Evolutionary conservation across 2,113 vertebrate genomes (phyloP), one percentile per base, ranked within the genome.

Genomic region (Bothrops jararaca): DNA sequence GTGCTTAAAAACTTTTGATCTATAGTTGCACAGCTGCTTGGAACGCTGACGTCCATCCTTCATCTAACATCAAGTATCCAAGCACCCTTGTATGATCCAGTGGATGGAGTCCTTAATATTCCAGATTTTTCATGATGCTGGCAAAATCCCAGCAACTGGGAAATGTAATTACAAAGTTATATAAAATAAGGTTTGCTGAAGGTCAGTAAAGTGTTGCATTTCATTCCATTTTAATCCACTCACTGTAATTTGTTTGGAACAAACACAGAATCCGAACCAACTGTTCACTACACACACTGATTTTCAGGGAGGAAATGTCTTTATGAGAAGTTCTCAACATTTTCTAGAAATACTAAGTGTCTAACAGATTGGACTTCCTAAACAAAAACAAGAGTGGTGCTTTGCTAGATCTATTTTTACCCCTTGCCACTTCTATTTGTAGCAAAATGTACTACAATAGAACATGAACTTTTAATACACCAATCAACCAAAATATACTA

Each of bases 181-280:
- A 74, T 54, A 92, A 90, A 90, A 90, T 34, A 90, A 92, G 74
- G 74, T 26, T 58, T 50, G n/a, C 39, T 23, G 88, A 92, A 92
- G 92, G 92, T 90, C 88, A 86, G 34, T 50, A 42, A 60, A 52
- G 88, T 90, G 54, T 90, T 92, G 74, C 92, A 86, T 86, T 64
- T 92, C 50, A 90, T 42, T 90, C 54, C 13, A 26, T 54, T 89
- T 89, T 52, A 80, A 90, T 53, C 89, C 88, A 90, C 45, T 92
- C 88, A 58, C 69, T 60, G 39, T 86, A 89, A 92, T 89, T 92
- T 89, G 74, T 56, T 80, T 57, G 54, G 45, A 86, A 60, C 12
- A 52, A 89, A 13, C 74, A 50, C 42, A 50, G 15, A 39, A 52
- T 45, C 5, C 54, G 20, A 39, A 56, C 88, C 20, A 89, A n/a